Conservation (phyloP, 2,113 vertebrate genomes). For the Toxotes chatareus region DNA sequence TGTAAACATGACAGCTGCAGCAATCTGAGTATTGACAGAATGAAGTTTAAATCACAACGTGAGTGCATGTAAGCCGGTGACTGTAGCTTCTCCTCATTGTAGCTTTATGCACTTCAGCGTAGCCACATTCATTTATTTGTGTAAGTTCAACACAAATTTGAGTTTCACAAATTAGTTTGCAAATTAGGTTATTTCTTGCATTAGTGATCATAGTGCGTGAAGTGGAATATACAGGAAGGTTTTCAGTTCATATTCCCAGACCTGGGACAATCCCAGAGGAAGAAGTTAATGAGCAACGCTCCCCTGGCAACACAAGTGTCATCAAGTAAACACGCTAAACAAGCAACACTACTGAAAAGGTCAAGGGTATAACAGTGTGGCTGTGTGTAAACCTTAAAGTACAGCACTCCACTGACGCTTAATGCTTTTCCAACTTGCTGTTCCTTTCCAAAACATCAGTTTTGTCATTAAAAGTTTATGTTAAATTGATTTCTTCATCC, state of each 20-base stretch:
- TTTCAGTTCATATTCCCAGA: not conserved
- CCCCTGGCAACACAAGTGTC: not conserved
- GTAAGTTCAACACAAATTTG: not conserved
- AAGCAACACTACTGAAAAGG: not conserved
- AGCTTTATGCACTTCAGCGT: not conserved
- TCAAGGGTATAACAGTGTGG: not conserved
- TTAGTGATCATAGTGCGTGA: not conserved
- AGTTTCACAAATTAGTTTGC: not conserved
- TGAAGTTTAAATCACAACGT: not conserved
- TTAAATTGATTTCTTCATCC: constrained; percentile 11
- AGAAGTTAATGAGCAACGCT: not conserved
- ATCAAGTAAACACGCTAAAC: not conserved
- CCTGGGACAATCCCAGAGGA: not conserved
- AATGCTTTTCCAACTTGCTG: not conserved
- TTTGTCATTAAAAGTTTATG: not conserved
- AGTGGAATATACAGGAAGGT: not conserved
- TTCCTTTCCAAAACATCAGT: not conserved
- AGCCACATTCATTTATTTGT: not conserved
- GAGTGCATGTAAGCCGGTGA: not conserved
- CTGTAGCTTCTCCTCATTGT: not conserved
- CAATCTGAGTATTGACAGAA: constrained; percentile 10
- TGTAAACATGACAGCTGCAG: not conserved
- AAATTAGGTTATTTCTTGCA: not conserved
- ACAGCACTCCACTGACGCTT: not conserved
- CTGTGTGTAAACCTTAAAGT: not conserved